These are phyloP conservation scores for Dinomys branickii DNA, from an alignment of 2,113 vertebrate species.

Conservation along the genomic window DNA sequence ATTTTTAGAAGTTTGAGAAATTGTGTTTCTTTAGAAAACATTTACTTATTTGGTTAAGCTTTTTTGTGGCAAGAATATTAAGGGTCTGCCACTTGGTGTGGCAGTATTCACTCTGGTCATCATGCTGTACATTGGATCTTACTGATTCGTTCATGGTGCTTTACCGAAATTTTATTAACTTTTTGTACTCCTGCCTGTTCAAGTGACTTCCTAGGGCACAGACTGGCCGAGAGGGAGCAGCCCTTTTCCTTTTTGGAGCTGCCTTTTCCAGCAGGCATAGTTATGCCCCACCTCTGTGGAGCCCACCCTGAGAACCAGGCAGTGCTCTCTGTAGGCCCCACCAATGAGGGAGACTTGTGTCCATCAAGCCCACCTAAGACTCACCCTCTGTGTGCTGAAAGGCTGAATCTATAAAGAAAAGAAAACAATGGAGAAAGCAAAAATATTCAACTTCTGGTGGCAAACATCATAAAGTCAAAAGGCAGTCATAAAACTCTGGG, in stretches of 20 bases:
- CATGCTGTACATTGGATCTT: not conserved
- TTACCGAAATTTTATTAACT: not conserved
- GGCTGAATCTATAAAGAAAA: not conserved
- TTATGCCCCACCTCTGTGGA: not conserved
- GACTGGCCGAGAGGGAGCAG: not conserved
- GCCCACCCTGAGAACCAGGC: fast-evolving
- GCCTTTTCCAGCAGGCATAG: not conserved
- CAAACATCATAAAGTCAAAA: conserved; percentile 18
- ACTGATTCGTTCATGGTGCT: not conserved
- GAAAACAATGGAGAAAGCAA: not conserved
- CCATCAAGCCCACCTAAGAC: not conserved
- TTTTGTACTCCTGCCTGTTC: not conserved
- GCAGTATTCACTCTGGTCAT: not conserved
- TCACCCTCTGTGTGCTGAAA: not conserved
- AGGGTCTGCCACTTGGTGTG: too few relatives aligned
- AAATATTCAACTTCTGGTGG: not conserved
- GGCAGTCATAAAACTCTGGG: not conserved
- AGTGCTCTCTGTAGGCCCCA: not conserved
- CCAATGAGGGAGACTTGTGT: not conserved
- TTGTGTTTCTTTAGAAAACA: not conserved
- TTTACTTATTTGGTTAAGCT: not conserved
- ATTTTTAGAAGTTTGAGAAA: not conserved
- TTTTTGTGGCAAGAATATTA: not conserved
- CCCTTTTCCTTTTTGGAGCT: not conserved
- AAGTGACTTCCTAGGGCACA: not conserved